phyloP scores from a whole-genome alignment of 2,888 invertebrate genomes.

The Tridacna gigas region DNA sequence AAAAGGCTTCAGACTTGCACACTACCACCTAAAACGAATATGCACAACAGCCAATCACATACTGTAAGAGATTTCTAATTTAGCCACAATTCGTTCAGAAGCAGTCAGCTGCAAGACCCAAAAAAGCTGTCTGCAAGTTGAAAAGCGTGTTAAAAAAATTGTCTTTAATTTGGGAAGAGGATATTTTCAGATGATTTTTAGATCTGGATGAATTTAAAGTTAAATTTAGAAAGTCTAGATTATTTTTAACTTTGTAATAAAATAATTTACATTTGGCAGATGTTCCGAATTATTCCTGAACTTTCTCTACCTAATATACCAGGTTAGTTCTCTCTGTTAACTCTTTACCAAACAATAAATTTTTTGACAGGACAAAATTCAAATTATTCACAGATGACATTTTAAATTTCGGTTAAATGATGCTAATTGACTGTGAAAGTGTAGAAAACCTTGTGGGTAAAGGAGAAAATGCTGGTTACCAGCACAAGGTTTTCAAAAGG shows the following conservation, averaged over 20 bases:
- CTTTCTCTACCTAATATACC: not conserved
- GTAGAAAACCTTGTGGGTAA: no score
- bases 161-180: no score
- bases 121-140: not conserved
- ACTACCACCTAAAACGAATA: no score
- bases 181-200: not conserved
- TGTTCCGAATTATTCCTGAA: conserved; percentile 7
- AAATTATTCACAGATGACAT: no score
- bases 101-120: not conserved
- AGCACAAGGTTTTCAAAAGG: no score
- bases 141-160: not conserved
- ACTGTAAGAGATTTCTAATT: not conserved
- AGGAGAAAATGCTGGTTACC: no score
- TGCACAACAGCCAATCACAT: not conserved
- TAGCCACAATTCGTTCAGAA: not conserved
- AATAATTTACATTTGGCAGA: conserved; percentile 23
- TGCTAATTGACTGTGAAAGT: no score
- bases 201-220: conserved; percentile 17
- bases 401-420: no score
- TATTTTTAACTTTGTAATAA: conserved; percentile 21
- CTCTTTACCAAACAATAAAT: no score
- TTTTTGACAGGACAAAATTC: no score
- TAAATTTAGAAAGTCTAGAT: conserved; percentile 31
- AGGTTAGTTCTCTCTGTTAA: no score
- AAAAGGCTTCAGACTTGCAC: no score